Base-by-base conservation (phyloP, 2,797 vertebrate genomes). In the Melanitta fusca region DNA sequence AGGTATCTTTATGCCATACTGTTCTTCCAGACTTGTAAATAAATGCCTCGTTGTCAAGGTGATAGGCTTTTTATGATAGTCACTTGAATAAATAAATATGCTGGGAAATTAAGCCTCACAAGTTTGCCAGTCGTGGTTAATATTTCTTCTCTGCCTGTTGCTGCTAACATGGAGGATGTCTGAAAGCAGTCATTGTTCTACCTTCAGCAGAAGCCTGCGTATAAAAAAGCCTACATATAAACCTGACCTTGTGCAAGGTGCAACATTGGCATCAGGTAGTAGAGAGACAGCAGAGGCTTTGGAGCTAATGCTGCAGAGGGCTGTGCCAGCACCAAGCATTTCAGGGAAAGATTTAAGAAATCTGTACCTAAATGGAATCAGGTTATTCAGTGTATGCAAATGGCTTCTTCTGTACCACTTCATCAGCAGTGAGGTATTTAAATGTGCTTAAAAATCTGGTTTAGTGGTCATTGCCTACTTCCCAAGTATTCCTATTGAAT, bases 1-100 rank as follows among this genome's bases (percentile, higher is more conserved):
- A 38, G 16, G 22, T 86, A 47, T 69, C 34, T 75, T 24, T 58
- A 41, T 75, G 78, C 80, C 8, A 4, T 53, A 60, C 51, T 4
- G 7, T 66, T 47, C 88, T 83, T 51, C 56, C 32, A 11, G 58
- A 65, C 49, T 71, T 78, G 68, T 85, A 84, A 96, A 79, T 85
- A 64, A 89, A 41, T 49, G 79, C 77, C 85, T 83, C 57, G 96
- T 96, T 96, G 92, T 92, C 95, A 91, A 43, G 93, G 95, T 71
- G 92, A 96, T 6, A 0, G 70, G 45, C 43, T 3, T n/a, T 79
- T 84, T n/a, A 54, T 80, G 91, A 14, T 20, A 84, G 88, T 28
- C 69, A 47, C 30, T 43, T 8, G 64, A 77, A 85, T 89, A 88
- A 95, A 95, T 91, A 91, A 95, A 90, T 80, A 72, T 10, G 20